Evolutionary conservation across 2,888 invertebrate species (phyloP), one percentile per base, ranked within the genome.

Genomic region (Machimus rusticus): DNA sequence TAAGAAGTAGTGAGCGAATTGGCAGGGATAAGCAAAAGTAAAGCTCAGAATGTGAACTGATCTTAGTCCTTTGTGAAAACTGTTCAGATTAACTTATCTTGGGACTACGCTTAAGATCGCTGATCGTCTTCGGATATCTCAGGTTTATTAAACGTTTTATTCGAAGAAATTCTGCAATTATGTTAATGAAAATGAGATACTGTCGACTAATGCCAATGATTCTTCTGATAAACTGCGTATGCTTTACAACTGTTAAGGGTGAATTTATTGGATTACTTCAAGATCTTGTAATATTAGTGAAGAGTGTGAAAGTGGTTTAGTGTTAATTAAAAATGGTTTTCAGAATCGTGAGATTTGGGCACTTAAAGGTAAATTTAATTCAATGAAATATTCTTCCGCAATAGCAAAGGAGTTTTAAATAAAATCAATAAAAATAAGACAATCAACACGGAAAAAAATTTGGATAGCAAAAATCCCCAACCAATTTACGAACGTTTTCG

Each of bases 201-300:
- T 19, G 23, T 66, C 66, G 12, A 4, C 5, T 28, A 12, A 28
- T 66, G 66, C 9, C 12, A 66, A 14, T 66, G 5, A 23, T 14
- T 2, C 23, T 66, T 28, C 16, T 76, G n/a, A 8, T 76, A 3
- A 37, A 8, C n/a, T 37, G 1, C 8, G 14, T 16, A 9, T 16
- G 8, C 14, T 23, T 37, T 76, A 19, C 43, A 39, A 9, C 16
- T n/a, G 66, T 39, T 31, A 19, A 51, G 14, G 9, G 82, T 84
- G 84, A 88, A 77, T 88, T 88, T 66, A 57, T 74, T 55, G 88
- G 88, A 23, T 84, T 88, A n/a, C 87, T 88, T 12, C 88, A 88
- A 46, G 85, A 85, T 76, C 39, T 88, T 9, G 87, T 88, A 5
- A 57, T 51, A 87, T 88, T 43, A 87, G 78, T 43, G 51, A 16